A percentile compares a stretch with the other conserved stretches of the same genome.
phyloP scores from a whole-genome alignment of 2,113 vertebrate species.

The Sterrhoptilus dennistouni region DNA sequence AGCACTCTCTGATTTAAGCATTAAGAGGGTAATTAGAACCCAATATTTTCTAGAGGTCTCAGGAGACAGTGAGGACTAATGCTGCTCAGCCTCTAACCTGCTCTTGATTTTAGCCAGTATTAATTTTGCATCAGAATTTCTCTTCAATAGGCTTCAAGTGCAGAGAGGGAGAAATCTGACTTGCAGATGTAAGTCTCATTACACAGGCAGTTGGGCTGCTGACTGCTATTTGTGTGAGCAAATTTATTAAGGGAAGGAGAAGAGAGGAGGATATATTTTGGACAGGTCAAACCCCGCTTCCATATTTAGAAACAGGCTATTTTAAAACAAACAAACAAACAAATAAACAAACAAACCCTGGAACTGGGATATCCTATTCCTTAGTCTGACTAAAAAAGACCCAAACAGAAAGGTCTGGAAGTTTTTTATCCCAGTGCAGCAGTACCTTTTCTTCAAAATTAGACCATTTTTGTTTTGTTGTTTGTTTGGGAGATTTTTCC shows the following conservation, averaged over 20 bases:
- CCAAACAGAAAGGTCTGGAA: not conserved
- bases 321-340: slow-evolving; percentile 3
- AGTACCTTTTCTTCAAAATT: not conserved
- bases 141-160: not conserved
- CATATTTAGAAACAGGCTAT: slow-evolving; percentile 14
- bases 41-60: not conserved
- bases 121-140: not conserved
- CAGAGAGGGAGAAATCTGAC: not conserved
- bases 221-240: slow-evolving; percentile 26
- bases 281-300: not conserved
- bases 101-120: not conserved
- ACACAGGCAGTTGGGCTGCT: slow-evolving; percentile 20
- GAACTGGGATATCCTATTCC: not conserved
- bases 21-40: not conserved
- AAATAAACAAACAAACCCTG: not conserved
- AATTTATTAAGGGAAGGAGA: slow-evolving; percentile 34
- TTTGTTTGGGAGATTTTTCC: not conserved
- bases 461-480: not conserved
- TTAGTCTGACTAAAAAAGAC: not conserved
- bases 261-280: slow-evolving; percentile 28
- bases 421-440: not conserved
- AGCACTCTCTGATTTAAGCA: not conserved
- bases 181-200: slow-evolving; percentile 35
- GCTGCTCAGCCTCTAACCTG: not conserved
- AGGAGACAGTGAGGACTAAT: not conserved